Evolutionary conservation across 2,797 vertebrate species (phyloP).

Genomic region (Diplodus sargus): DNA sequence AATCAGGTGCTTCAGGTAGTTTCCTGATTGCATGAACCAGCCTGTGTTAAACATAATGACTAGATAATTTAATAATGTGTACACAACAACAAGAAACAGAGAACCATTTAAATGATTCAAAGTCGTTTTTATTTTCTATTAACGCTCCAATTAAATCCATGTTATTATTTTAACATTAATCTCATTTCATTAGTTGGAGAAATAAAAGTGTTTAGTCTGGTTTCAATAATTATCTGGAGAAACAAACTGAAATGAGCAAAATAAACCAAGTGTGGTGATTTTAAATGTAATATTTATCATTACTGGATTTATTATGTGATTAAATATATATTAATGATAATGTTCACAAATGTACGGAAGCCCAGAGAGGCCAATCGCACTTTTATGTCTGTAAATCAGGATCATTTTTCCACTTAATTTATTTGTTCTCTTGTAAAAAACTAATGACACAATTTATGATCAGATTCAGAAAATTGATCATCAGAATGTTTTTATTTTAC

Average conservation of each 20-base stretch:
- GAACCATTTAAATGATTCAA: not conserved
- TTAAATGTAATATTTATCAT: not conserved
- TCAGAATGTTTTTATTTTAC: no score
- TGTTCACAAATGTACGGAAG: not conserved
- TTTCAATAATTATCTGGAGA: no score
- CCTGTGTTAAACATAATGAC: no score
- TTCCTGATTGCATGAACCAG: not conserved
- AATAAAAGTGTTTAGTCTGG: not conserved
- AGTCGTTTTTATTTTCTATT: not conserved
- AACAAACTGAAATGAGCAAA: no score
- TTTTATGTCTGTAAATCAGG: no score
- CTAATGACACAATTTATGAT: no score
- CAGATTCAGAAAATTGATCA: no score
- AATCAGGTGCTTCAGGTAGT: no score
- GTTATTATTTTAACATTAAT: not conserved
- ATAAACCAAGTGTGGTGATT: no score
- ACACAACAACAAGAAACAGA: not conserved
- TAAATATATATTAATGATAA: not conserved
- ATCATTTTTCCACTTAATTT: no score
- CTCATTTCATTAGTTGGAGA: not conserved
- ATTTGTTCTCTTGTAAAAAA: no score
- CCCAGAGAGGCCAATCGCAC: no score
- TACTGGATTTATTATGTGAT: not conserved
- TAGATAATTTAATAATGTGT: not conserved
- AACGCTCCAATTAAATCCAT: not conserved